Conservation (phyloP, 2,113 vertebrate species). For the Corythaixoides concolor region DNA sequence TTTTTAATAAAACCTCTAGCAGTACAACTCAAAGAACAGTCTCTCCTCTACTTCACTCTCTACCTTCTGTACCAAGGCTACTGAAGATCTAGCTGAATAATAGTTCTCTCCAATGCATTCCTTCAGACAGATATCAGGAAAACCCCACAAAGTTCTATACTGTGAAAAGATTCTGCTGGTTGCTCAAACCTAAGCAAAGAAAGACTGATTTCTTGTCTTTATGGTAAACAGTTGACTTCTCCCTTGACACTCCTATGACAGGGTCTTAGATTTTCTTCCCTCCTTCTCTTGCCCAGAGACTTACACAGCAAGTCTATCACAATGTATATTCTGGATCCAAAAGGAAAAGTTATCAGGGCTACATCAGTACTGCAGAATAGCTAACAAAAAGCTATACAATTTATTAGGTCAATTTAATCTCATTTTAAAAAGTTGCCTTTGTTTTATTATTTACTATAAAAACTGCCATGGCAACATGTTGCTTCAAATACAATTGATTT, state of each 20-base stretch:
- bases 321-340: neutral
- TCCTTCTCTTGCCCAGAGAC: neutral
- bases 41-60: neutral
- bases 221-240: neutral
- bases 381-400: neutral
- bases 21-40: neutral
- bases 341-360: neutral
- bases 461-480: neutral
- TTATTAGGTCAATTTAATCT: neutral
- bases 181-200: neutral
- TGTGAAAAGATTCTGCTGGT: neutral
- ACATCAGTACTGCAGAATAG: neutral
- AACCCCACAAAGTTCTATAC: neutral
- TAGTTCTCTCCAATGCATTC: neutral
- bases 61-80: neutral
- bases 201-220: neutral
- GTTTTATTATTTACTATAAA: neutral
- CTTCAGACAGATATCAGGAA: neutral
- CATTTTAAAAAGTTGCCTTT: neutral
- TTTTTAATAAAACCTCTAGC: neutral
- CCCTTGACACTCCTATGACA: neutral
- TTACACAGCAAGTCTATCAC: neutral
- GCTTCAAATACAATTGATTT: neutral
- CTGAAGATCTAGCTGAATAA: neutral
- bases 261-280: neutral